Evolutionary conservation across 2,113 vertebrate genomes (phyloP), one percentile per base, ranked within the genome.

Genomic region (Pachyramphus minor): DNA sequence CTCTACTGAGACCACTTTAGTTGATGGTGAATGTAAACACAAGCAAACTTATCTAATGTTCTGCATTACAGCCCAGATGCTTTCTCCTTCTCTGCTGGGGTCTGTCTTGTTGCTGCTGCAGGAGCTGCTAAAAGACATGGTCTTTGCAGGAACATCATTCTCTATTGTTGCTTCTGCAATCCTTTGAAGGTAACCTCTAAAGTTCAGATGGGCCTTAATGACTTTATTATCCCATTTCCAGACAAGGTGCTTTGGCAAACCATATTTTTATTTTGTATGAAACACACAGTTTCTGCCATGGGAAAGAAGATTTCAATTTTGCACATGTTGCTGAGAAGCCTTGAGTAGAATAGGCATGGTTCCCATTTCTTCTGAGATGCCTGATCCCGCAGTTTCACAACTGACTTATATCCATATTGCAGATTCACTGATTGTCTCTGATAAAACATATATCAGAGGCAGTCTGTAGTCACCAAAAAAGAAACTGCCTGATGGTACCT

Each of bases 201-300:
- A 59, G 17, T 59, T 75, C 8, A 31, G 14, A 59, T 28, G 5
- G 5, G 5, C 12, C 17, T 59, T 74, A 12, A 27, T 41, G 37
- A 9, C 9, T 49, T 15, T 68, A 9, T 73, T 44, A 63, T 63
- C 7, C 6, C 19, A 11, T 60, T 79, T 78, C 42, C 11, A 83
- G 19, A 3, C 42, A 67, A 53, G 21, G 4, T 35, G 24, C 6
- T 94, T 77, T 74, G 27, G 39, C 25, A 47, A 42, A 56, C 6
- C 3, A 2, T 56, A 14, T 1, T 66, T 25, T 77, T 60, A 12
- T 56, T 67, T 42, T 56, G 17, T 39, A 39, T 28, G 5, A 66
- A 87, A 72, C n/a, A 6, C 39, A 42, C 25, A 44, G 11, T 5
- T 4, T 44, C 18, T 1, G 0, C 23, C 12, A 56, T 9, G 8